Evolutionary conservation across 2,888 invertebrate genomes (phyloP).

Genomic region (Oligia latruncula): DNA sequence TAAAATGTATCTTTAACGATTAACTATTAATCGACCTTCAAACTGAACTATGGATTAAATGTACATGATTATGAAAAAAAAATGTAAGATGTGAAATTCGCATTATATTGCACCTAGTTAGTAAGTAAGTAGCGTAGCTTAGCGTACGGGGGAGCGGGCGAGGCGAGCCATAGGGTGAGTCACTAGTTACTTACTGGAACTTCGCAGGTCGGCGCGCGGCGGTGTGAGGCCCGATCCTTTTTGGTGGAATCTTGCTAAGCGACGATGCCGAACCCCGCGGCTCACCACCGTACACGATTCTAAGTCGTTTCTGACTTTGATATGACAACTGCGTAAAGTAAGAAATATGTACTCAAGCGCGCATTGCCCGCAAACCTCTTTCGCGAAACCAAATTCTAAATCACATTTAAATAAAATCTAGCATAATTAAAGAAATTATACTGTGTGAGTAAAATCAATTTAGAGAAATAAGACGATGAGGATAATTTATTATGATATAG

Average conservation of each 20-base stretch:
- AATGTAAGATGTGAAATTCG: constrained; percentile 79
- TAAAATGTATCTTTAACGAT: constrained; percentile 64
- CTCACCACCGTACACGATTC: not conserved
- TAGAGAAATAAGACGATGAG: constrained; percentile 76
- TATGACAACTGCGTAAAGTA: constrained; percentile 8
- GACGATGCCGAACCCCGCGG: not conserved
- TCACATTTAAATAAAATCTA: constrained; percentile 84
- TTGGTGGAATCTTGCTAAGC: constrained; percentile 19
- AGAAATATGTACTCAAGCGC: constrained; percentile 34
- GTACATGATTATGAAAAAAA: constrained; percentile 75
- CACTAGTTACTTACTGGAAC: constrained; percentile 1
- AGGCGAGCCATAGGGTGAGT: constrained; percentile 52
- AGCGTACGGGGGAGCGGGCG: constrained; percentile 76
- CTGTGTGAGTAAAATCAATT: constrained; percentile 77
- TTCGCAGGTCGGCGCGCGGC: constrained; percentile 7
- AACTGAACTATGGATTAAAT: constrained; percentile 73
- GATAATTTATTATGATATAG: constrained; percentile 75
- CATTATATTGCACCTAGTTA: constrained; percentile 87
- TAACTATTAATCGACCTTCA: constrained; percentile 71
- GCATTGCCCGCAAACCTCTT: constrained; percentile 76
- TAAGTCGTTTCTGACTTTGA: constrained; percentile 4
- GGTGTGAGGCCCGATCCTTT: constrained; percentile 18
- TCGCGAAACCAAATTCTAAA: constrained; percentile 89
- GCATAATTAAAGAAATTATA: constrained; percentile 79
- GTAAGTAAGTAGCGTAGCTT: constrained; percentile 84